A percentile compares a stretch with the other conserved stretches of the same genome.
phyloP scores from a whole-genome alignment of 2,888 invertebrate species.

The Furcula furcula region DNA sequence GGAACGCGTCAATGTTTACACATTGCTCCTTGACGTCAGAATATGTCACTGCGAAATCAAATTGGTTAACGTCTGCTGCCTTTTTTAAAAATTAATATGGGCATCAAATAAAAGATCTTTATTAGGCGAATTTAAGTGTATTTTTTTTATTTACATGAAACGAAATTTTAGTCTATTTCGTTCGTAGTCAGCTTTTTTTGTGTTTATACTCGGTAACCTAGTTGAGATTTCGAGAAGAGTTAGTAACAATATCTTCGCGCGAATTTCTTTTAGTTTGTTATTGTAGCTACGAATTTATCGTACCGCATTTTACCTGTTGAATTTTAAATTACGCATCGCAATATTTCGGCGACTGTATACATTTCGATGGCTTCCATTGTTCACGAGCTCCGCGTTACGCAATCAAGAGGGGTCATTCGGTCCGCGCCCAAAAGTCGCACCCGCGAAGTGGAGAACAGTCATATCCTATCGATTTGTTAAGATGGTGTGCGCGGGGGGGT shows the following conservation, averaged over 20 bases:
- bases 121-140: too few species aligned
- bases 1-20: too few species aligned
- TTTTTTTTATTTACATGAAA: too few species aligned
- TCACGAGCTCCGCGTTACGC: constrained; percentile 55
- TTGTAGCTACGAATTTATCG: constrained; percentile 17
- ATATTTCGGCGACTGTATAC: constrained; percentile 14
- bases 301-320: constrained; percentile 11
- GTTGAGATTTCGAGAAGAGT: constrained; percentile 15
- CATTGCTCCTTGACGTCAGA: too few species aligned
- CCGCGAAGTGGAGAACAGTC: constrained; percentile 80
- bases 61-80: too few species aligned
- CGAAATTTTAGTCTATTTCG: too few species aligned
- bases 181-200: too few species aligned
- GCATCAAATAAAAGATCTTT: too few species aligned
- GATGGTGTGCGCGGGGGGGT: constrained; percentile 72
- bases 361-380: constrained; percentile 40
- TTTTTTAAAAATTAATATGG: too few species aligned
- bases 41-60: too few species aligned
- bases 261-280: constrained; percentile 19
- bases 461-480: constrained; percentile 84
- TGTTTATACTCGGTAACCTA: too few species aligned
- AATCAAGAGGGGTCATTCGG: constrained; percentile 74
- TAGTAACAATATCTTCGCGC: constrained; percentile 19
- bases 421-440: constrained; percentile 78
- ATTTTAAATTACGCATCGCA: constrained; percentile 11